Percentiles rank a stretch among this genome's conserved stretches.
Evolutionary conservation across 2,113 vertebrate genomes (phyloP).

Genomic region (Harpagus bidentatus): DNA sequence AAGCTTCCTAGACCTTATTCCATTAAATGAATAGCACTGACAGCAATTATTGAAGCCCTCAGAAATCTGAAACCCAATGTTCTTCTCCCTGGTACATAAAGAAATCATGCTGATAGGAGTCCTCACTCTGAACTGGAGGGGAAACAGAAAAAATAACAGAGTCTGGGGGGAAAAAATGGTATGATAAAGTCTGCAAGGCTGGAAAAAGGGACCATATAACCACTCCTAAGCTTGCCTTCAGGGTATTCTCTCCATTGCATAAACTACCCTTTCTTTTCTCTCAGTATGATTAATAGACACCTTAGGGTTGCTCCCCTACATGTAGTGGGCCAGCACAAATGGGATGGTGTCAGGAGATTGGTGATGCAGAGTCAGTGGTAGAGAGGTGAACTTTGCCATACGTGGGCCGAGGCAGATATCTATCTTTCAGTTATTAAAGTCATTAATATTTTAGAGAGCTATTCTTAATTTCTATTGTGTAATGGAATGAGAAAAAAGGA

Average conservation of each 20-base stretch:
- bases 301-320: not conserved
- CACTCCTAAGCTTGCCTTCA: not conserved
- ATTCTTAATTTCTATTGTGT: slow-evolving; percentile 9
- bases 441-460: slow-evolving; percentile 32
- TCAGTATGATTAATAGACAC: not conserved
- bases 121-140: not conserved
- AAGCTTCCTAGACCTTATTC: not conserved
- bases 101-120: not conserved
- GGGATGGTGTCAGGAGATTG: not conserved
- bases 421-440: not conserved
- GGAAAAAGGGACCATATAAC: not conserved
- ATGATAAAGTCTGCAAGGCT: not conserved
- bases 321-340: not conserved
- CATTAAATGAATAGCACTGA: not conserved
- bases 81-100: not conserved
- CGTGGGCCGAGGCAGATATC: not conserved
- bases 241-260: not conserved
- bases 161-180: not conserved
- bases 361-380: not conserved
- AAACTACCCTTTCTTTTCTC: not conserved
- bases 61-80: not conserved
- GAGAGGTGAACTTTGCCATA: not conserved
- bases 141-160: not conserved
- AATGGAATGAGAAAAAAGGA: slow-evolving; percentile 30
- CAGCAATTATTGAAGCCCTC: not conserved